phyloP scores from a whole-genome alignment of 2,113 vertebrate species.

The Rhinopomastus cyanomelas region DNA sequence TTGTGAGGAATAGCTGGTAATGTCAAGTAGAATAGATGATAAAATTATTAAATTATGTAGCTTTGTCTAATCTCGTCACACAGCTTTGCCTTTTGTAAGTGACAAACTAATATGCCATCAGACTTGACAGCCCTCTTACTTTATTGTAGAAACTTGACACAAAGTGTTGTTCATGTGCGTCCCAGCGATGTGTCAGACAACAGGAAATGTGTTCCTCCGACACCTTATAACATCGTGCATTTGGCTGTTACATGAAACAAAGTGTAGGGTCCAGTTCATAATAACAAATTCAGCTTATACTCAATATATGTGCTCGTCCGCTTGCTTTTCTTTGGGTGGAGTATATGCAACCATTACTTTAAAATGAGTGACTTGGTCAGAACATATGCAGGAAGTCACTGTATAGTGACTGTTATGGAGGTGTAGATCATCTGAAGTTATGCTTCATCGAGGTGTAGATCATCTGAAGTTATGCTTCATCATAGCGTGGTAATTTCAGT shows the following conservation, averaged over 20 bases:
- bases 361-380: neutral
- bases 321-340: neutral
- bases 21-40: slow-evolving; percentile 64
- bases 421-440: too few relatives aligned
- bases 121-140: slow-evolving; percentile 60
- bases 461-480: neutral
- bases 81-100: slow-evolving; percentile 63
- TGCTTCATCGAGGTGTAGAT: neutral
- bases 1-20: slow-evolving; percentile 48
- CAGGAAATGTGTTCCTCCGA: slow-evolving; percentile 40
- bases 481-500: neutral
- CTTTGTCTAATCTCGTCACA: slow-evolving; percentile 63
- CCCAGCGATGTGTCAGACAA: slow-evolving; percentile 53
- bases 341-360: neutral
- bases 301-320: neutral
- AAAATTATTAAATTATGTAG: slow-evolving; percentile 72
- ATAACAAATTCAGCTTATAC: neutral
- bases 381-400: rapidly evolving
- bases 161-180: slow-evolving; percentile 56
- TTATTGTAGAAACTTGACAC: slow-evolving; percentile 52
- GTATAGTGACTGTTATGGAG: neutral
- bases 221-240: neutral
- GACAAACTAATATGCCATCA: slow-evolving; percentile 69
- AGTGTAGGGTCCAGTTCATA: neutral
- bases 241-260: slow-evolving; percentile 4